Conservation (phyloP, 2,797 vertebrate genomes). For the Gambelia wislizenii region DNA sequence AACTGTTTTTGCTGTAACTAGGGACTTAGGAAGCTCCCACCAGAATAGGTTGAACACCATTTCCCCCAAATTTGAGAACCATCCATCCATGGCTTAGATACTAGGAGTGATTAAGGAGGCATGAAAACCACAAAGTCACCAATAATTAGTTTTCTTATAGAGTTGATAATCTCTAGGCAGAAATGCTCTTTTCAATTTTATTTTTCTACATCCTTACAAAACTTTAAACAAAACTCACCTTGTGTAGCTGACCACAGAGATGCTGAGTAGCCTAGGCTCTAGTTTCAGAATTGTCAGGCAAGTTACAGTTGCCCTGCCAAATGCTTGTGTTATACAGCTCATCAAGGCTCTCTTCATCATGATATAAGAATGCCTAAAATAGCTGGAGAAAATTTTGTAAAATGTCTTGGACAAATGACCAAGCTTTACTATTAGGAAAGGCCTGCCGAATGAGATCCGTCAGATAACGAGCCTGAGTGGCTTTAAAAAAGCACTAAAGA, state of each 20-base stretch:
- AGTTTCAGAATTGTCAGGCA: constrained; percentile 6
- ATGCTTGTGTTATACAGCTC: not conserved
- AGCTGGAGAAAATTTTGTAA: not conserved
- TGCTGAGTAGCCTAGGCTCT: not conserved
- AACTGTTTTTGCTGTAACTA: too few relatives aligned
- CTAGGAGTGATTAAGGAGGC: not conserved
- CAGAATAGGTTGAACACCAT: not conserved
- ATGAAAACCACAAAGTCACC: not conserved
- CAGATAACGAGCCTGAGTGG: too few relatives aligned
- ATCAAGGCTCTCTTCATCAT: not conserved
- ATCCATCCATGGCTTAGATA: not conserved
- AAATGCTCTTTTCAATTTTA: not conserved
- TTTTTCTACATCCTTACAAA: not conserved
- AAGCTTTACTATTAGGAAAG: too few relatives aligned
- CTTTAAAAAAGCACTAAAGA: too few relatives aligned
- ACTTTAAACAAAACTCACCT: not conserved
- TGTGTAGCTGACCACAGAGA: not conserved
- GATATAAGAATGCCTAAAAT: constrained; percentile 6
- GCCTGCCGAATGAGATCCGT: too few relatives aligned
- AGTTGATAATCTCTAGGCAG: not conserved
- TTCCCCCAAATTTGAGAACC: not conserved
- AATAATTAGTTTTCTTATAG: not conserved
- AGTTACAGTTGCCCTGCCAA: not conserved
- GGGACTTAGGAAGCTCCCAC: not conserved
- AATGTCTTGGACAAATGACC: not conserved